Conservation (phyloP, 92 coral and sea anemone genomes). For the Zoanthus gigantus region DNA sequence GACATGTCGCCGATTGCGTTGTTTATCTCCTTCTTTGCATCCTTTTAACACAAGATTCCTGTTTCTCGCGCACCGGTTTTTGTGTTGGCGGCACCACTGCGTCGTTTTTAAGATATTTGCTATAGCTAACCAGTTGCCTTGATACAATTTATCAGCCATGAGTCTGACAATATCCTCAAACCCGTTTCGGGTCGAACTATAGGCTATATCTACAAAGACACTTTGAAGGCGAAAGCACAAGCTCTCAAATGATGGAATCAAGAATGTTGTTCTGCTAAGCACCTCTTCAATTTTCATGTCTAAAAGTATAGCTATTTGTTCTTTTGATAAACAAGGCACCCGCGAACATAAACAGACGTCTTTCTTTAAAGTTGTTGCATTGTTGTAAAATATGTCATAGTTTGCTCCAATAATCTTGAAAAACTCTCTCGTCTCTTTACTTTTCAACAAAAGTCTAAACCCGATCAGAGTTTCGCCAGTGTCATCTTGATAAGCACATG, state of each 20-base stretch:
- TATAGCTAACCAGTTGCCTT: slow-evolving; percentile 4
- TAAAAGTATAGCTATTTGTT: slow-evolving; percentile 26
- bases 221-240: slow-evolving; percentile 26
- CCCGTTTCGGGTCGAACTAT: slow-evolving; percentile 6
- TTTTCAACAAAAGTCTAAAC: slow-evolving; percentile 2
- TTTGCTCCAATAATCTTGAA: slow-evolving; percentile 14
- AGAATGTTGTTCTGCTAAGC: background rate
- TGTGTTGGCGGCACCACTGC: slow-evolving; percentile 32
- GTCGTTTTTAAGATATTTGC: background rate
- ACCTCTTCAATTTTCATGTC: slow-evolving; percentile 33
- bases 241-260: slow-evolving; percentile 24
- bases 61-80: slow-evolving; percentile 31
- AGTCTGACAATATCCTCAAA: background rate
- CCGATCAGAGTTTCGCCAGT: slow-evolving; percentile 15
- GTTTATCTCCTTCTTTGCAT: background rate
- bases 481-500: slow-evolving; percentile 37
- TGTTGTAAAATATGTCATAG: slow-evolving; percentile 17
- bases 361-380: background rate
- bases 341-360: slow-evolving; percentile 25
- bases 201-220: slow-evolving; percentile 29
- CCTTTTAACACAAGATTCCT: slow-evolving; percentile 5
- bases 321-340: slow-evolving; percentile 43
- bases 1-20: slow-evolving; percentile 34
- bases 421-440: slow-evolving; percentile 14
- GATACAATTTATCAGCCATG: background rate